Base-by-base conservation (phyloP, 2,888 invertebrate genomes). In the Allolobophora icterica region DNA sequence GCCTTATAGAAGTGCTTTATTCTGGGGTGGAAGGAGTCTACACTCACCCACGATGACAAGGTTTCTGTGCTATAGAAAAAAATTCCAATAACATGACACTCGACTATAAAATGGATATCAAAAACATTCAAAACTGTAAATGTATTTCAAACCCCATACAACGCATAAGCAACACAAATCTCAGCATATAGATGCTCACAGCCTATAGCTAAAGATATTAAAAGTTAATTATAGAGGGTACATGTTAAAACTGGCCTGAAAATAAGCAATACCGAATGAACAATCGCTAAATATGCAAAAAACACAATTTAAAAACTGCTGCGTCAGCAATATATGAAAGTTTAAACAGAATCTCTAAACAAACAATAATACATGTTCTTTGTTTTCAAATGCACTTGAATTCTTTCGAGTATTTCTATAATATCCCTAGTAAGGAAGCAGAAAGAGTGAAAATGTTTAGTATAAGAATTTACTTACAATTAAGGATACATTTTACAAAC, bases 331-430 rank as follows among this genome's bases (percentile, higher is more conserved):
- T 71, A n/a, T n/a, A 71, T 71, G n/a, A 71, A 30, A n/a, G 71
- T n/a, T 71, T 11, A 71, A 71, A 13, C 11, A 30, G n/a, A 71
- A 30, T 71, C 71, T 71, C 8, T n/a, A 71, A n/a, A 3, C n/a
- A 71, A n/a, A n/a, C 30, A 71, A 58, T 30, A 71, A 71, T 71
- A n/a, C 71, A 71, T 8, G 8, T n/a, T n/a, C 30, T 71, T 30
- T 71, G 30, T 71, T 71, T n/a, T 71, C 71, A 71, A 71, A 71
- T 71, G 71, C 71, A 71, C 71, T 71, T 71, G n/a, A 71, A 30
- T 71, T 71, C 30, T 52, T 71, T 71, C 17, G 71, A 71, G 71
- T 71, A 71, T 71, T 71, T 71, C n/a, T 71, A n/a, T 30, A 71
- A 71, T 71, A 71, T 71, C 71, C 8, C n/a, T 71, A 1, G n/a